Percentiles rank a stretch among this genome's conserved stretches.
Evolutionary conservation across 2,888 invertebrate genomes (phyloP).

Genomic region (Pachydiplax longipennis): DNA sequence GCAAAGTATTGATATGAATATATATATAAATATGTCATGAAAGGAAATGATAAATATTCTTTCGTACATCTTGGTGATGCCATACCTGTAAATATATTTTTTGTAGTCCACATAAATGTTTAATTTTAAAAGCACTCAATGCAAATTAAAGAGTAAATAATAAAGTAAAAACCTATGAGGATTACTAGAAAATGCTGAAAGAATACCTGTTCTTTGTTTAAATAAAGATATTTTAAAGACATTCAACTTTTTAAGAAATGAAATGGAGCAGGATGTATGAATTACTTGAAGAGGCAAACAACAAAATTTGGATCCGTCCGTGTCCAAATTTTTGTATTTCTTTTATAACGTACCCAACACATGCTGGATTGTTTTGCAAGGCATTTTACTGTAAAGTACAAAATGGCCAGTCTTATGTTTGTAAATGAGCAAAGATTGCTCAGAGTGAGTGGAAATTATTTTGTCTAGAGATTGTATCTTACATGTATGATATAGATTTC

Average conservation of each 20-base stretch:
- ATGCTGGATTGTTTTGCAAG: conserved; percentile 29
- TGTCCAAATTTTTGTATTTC: conserved; percentile 37
- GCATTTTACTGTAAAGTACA: conserved; percentile 38
- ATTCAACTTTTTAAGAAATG: neutral
- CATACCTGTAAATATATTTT: conserved; percentile 26
- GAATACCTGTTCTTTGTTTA: neutral
- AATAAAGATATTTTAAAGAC: conserved; percentile 1
- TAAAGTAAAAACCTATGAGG: neutral
- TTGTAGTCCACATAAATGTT: conserved; percentile 30
- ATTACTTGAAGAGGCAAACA: conserved; percentile 5
- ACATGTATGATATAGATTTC: conserved; percentile 42
- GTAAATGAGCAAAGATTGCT: conserved; percentile 22
- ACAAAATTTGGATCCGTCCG: conserved; percentile 43
- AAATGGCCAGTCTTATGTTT: conserved; percentile 40
- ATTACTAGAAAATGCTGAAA: neutral
- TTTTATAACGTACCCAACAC: conserved; percentile 8
- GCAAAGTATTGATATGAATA: neutral
- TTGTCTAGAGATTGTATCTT: conserved; percentile 44
- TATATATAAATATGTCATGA: neutral
- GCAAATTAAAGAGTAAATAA: conserved; percentile 11
- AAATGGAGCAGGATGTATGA: neutral
- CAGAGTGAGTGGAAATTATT: conserved; percentile 41
- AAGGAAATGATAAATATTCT: neutral
- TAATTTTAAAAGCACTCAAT: conserved; percentile 29
- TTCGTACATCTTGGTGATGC: neutral